These are phyloP conservation scores for Remorina albescens DNA, from an alignment of 2,797 vertebrate genomes.

Conservation along the genomic window DNA sequence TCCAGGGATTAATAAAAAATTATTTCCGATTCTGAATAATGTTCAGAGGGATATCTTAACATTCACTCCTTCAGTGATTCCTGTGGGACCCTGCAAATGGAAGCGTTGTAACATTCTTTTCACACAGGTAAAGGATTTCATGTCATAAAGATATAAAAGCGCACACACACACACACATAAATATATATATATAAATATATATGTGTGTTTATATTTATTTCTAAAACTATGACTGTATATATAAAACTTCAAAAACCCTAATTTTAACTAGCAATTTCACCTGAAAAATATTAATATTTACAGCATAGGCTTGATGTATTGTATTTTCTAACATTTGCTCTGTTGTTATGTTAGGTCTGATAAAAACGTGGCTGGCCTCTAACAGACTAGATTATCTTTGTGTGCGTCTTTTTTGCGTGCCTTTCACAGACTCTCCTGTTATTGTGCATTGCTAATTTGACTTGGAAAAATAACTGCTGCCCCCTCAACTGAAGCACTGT, in stretches of 20 bases:
- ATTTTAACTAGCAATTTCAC: slow-evolving; percentile 1
- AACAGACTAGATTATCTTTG: slow-evolving; percentile 48
- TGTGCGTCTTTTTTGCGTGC: slow-evolving; percentile 46
- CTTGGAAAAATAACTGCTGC: slow-evolving; percentile 69
- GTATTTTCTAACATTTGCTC: slow-evolving; percentile 47
- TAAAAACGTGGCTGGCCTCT: slow-evolving; percentile 26
- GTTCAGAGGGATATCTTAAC: slow-evolving; percentile 72
- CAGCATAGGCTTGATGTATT: slow-evolving; percentile 2
- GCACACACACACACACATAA: too few relatives aligned
- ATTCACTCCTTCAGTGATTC: slow-evolving; percentile 54
- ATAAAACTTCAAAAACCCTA: neutral
- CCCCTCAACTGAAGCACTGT: slow-evolving; percentile 49
- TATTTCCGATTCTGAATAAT: too few relatives aligned
- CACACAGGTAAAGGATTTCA: slow-evolving; percentile 6
- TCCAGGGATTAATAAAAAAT: too few relatives aligned
- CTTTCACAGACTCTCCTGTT: slow-evolving; percentile 52
- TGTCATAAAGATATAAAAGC: neutral
- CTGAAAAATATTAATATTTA: slow-evolving; percentile 12
- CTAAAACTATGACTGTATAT: neutral
- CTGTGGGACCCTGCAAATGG: slow-evolving; percentile 67
- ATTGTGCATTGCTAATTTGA: slow-evolving; percentile 66
- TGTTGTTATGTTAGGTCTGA: slow-evolving; percentile 12
- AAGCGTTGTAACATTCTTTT: slow-evolving; percentile 36
- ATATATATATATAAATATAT: neutral
- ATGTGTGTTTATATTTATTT: neutral